phyloP scores from a whole-genome alignment of 2,888 invertebrate genomes.

The Frankliniella fusca region DNA sequence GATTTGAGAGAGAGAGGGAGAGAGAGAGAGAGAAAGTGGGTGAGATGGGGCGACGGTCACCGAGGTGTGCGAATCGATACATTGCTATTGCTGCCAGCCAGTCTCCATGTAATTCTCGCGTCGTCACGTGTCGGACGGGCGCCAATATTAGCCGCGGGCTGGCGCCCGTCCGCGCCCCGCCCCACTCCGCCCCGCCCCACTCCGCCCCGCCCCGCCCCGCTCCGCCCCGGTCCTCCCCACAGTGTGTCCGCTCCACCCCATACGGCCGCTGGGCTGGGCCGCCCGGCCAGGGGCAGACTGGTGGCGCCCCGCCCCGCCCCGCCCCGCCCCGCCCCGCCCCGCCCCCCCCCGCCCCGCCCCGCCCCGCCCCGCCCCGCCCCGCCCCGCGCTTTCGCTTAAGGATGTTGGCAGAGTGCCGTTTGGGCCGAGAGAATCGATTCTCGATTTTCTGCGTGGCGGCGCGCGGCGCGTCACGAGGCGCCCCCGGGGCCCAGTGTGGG shows the following conservation, averaged over 20 bases:
- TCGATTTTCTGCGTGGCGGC: background rate
- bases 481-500: background rate
- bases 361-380: background rate
- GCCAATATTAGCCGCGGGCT: background rate
- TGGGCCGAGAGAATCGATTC: slow-evolving; percentile 13
- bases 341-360: background rate
- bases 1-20: background rate
- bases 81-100: too few relatives aligned
- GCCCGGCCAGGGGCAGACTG: background rate
- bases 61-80: background rate
- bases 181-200: background rate
- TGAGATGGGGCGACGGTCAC: background rate
- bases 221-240: background rate
- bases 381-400: background rate
- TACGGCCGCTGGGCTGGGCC: background rate
- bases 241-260: background rate
- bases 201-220: background rate
- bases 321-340: background rate
- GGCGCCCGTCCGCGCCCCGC: background rate
- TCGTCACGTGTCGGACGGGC: background rate
- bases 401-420: slow-evolving; percentile 18
- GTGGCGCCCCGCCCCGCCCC: background rate
- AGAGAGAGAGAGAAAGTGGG: slow-evolving; percentile 9
- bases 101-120: background rate
- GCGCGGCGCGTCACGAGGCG: background rate